A percentile compares a stretch with the other conserved stretches of the same genome.
These are phyloP conservation scores for Tortricodes alternella DNA, from an alignment of 2,888 invertebrate genomes.

Conservation along the genomic window DNA sequence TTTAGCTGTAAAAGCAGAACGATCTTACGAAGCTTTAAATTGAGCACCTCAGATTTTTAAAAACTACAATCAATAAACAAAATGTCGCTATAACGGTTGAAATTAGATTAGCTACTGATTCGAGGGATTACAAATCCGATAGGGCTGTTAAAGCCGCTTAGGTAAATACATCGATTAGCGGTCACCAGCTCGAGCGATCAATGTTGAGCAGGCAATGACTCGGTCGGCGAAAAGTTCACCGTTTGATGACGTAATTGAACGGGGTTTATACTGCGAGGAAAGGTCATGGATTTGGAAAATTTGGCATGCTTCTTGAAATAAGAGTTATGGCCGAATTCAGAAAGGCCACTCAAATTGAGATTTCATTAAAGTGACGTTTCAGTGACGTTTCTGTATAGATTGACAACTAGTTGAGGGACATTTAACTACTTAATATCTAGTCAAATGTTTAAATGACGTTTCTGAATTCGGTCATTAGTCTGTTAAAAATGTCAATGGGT, in stretches of 20 bases:
- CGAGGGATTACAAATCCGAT: slow-evolving; percentile 21
- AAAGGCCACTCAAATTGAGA: too few species aligned
- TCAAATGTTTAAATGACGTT: too few species aligned
- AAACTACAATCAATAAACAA: not conserved
- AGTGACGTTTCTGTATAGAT: too few species aligned
- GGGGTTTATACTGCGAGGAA: not conserved
- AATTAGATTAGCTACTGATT: slow-evolving; percentile 19
- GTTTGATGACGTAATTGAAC: not conserved
- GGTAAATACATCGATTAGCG: slow-evolving; percentile 15
- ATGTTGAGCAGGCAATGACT: not conserved
- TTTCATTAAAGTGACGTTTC: too few species aligned
- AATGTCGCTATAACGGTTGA: not conserved
- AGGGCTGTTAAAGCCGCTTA: slow-evolving; percentile 16
- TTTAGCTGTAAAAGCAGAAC: too few species aligned
- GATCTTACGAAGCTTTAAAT: not conserved
- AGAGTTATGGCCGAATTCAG: too few species aligned
- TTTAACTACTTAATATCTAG: too few species aligned
- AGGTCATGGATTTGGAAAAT: too few species aligned
- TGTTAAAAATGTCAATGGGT: too few species aligned
- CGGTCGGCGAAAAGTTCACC: not conserved
- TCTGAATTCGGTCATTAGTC: too few species aligned
- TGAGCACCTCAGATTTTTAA: not conserved
- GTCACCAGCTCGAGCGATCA: not conserved
- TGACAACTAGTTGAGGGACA: too few species aligned
- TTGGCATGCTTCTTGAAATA: too few species aligned